Evolutionary conservation across 2,797 vertebrate species (phyloP), one percentile per base, ranked within the genome.

Genomic region (Acanthornis magna): DNA sequence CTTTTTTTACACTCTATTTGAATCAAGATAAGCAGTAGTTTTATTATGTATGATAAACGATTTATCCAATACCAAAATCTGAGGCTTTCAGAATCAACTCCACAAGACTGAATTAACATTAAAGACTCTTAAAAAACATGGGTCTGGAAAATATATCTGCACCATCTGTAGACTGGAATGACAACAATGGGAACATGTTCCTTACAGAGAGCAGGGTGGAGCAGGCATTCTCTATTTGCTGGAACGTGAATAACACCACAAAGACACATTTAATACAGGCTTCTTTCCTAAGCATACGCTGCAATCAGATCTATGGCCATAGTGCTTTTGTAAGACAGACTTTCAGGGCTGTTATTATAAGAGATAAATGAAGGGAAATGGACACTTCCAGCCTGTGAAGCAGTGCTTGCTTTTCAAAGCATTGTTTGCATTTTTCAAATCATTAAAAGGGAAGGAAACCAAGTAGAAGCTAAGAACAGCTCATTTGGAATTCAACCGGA

Each of bases 381-480:
- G 95, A 97, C 85, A 87, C 92, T 95, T 95, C 94, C 93, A 93
- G 91, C 91, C 70, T 72, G 73, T 14, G 94, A 76, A 92, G 82
- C 77, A 71, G 74, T 7, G 83, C 85, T 78, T 77, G 67, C 94
- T 94, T 93, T 94, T 88, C 85, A 89, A 95, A 95, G 87, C 84
- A 94, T 91, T 83, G 82, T 93, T 93, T 80, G 95, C 92, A 96
- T 96, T 97, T 97, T 96, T 96, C 91, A 89, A 95, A 90, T 89
- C 91, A 88, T 88, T 89, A 89, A 85, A 95, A 97, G 94, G 91
- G 95, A 96, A 97, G 95, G 91, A 95, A 97, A 96, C 83, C 82
- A 53, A 89, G 78, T 4, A 84, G 91, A 89, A 81, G 82, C 94
- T 91, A 85, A 94, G 95, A 93, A 96, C 88, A 90, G 92, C 86